phyloP scores from a whole-genome alignment of 2,888 invertebrate species.

The Microctonus brassicae region DNA sequence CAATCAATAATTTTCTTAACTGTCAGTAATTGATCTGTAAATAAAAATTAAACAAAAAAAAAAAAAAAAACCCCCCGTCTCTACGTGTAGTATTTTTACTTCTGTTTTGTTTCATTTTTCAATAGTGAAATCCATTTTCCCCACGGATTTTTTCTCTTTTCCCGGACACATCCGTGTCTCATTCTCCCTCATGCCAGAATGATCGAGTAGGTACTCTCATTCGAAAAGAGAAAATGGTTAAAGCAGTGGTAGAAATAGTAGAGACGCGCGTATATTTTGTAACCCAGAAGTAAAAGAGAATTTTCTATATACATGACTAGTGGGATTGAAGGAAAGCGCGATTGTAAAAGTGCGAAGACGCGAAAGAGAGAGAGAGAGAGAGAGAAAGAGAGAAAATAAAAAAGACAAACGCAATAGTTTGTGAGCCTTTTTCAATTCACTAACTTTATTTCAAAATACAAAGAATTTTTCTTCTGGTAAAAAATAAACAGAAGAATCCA shows the following conservation, averaged over 20 bases:
- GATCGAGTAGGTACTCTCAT: slow-evolving; percentile 14
- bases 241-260: background rate
- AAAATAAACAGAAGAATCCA: background rate
- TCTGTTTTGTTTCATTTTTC: background rate
- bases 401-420: background rate
- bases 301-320: background rate
- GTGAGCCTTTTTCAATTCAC: slow-evolving; percentile 33
- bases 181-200: background rate
- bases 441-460: slow-evolving; percentile 59
- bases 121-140: background rate
- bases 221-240: background rate
- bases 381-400: background rate
- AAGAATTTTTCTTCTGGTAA: slow-evolving; percentile 47
- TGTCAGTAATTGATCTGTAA: background rate
- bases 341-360: background rate
- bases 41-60: background rate
- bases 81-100: background rate
- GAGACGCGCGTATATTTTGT: background rate
- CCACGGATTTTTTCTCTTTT: background rate
- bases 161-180: background rate
- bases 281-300: background rate
- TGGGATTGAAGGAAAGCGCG: background rate
- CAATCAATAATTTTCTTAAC: background rate
- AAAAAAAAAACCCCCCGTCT: background rate
- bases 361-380: background rate